These are phyloP conservation scores for Enteromius unitaeniatus DNA, from an alignment of 2,797 vertebrate species.

Conservation along the genomic window DNA sequence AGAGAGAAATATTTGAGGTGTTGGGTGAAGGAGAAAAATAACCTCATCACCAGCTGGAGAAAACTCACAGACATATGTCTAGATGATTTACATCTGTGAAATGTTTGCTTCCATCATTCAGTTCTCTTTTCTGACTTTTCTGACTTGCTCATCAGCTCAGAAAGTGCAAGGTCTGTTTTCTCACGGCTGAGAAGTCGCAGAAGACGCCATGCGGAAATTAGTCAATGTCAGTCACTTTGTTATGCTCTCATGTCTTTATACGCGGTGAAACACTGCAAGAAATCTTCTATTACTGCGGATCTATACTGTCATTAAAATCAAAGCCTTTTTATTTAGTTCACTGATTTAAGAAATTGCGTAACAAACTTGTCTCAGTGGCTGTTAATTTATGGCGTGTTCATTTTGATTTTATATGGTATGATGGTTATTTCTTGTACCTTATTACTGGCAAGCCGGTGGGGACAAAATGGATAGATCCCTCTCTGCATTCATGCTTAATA, in stretches of 20 bases:
- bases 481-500: constrained; percentile 39
- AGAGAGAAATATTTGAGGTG: constrained; percentile 46
- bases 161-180: constrained; percentile 47
- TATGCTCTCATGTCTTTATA: constrained; percentile 36
- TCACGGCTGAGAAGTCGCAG: constrained; percentile 16
- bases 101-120: constrained; percentile 43
- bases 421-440: constrained; percentile 25
- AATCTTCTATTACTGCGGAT: background rate
- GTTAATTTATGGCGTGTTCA: constrained; percentile 35
- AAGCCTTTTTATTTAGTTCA: constrained; percentile 21
- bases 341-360: constrained; percentile 40
- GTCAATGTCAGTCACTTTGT: constrained; percentile 44
- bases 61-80: constrained; percentile 47
- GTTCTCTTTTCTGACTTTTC: constrained; percentile 26
- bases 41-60: constrained; percentile 37
- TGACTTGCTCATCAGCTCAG: constrained; percentile 32
- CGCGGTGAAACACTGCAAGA: background rate
- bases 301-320: background rate
- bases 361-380: constrained; percentile 15
- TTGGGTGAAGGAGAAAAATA: constrained; percentile 38
- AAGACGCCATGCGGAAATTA: constrained; percentile 26
- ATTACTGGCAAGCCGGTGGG: constrained; percentile 11
- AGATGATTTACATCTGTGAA: constrained; percentile 53
- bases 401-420: constrained; percentile 25
- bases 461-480: constrained; percentile 30